Evolutionary conservation across 2,888 invertebrate genomes (phyloP).

Genomic region (Chrysopilus asiliformis): DNA sequence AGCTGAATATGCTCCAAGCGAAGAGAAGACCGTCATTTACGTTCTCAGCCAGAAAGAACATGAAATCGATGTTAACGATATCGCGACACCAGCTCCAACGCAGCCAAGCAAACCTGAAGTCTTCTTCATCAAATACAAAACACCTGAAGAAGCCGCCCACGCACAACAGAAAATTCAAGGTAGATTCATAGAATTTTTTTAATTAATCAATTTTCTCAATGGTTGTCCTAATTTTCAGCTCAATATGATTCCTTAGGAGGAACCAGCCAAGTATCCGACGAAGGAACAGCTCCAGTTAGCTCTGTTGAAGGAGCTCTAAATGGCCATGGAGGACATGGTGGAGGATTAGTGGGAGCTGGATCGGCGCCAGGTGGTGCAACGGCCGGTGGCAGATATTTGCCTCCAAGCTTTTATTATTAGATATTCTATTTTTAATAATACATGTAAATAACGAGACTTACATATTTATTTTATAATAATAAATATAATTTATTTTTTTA

Average conservation of each 20-base stretch:
- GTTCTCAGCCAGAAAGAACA: slow-evolving; percentile 32
- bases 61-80: slow-evolving; percentile 26
- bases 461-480: too few species aligned
- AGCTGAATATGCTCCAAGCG: slow-evolving; percentile 29
- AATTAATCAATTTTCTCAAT: background rate
- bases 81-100: slow-evolving; percentile 27
- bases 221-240: background rate
- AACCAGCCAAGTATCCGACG: background rate
- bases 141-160: slow-evolving; percentile 32
- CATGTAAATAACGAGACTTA: too few species aligned
- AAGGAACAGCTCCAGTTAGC: background rate
- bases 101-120: slow-evolving; percentile 34
- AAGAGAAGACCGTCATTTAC: slow-evolving; percentile 36
- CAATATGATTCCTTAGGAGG: background rate
- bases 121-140: slow-evolving; percentile 35
- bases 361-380: too few species aligned
- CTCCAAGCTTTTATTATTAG: too few species aligned
- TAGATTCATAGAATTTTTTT: slow-evolving; percentile 13
- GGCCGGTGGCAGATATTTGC: too few species aligned
- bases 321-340: too few species aligned
- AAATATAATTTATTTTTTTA: too few species aligned
- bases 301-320: background rate
- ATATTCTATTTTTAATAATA: too few species aligned
- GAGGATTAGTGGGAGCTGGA: too few species aligned
- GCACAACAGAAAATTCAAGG: slow-evolving; percentile 36